Conservation (phyloP, 2,888 invertebrate species). For the Trileptium ribeirensis region DNA sequence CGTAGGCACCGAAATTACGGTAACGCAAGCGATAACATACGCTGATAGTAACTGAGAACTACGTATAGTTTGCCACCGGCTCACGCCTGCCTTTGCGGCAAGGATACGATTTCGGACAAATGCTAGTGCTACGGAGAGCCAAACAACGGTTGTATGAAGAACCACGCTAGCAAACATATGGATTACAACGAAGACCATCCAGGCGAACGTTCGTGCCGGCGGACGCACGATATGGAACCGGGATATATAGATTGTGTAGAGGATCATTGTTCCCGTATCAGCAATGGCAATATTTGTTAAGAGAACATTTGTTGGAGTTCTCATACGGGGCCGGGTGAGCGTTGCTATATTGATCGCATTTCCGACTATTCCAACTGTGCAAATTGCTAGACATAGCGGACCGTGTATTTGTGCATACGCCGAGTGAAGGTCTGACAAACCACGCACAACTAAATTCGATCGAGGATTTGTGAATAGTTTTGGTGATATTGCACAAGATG, state of each 20-base stretch:
- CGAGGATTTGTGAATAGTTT: not conserved
- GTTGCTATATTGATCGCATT: not conserved
- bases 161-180: not conserved
- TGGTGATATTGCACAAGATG: not conserved
- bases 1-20: not conserved
- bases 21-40: not conserved
- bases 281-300: not conserved
- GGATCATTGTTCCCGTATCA: not conserved
- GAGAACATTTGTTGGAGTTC: not conserved
- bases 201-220: not conserved
- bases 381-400: not conserved
- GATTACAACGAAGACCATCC: not conserved
- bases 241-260: not conserved
- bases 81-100: not conserved
- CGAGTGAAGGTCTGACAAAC: not conserved
- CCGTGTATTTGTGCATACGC: not conserved
- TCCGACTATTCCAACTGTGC: not conserved
- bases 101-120: not conserved
- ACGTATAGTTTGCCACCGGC: not conserved
- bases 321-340: not conserved
- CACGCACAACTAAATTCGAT: not conserved
- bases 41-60: no score
- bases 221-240: not conserved
- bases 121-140: not conserved
- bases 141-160: not conserved